Evolutionary conservation across 2,113 vertebrate species (phyloP), one percentile per base, ranked within the genome.

Genomic region (Gambusia affinis): DNA sequence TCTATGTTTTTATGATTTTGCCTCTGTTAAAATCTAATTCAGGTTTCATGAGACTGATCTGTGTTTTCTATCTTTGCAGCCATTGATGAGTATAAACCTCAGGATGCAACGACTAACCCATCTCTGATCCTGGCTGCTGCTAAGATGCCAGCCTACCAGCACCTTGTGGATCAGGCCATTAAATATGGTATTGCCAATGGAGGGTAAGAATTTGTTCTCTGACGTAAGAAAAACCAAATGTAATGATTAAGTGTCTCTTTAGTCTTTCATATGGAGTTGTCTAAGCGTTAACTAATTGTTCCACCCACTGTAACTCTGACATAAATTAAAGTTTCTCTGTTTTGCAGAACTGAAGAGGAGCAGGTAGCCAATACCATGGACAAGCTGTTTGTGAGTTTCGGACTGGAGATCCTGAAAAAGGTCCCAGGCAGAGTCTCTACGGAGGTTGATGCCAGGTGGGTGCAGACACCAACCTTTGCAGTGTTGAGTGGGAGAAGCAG

Each of bases 91-190:
- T 99, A 97, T 90, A 97, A 98, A 87, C 98, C 98, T 28, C 96
- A 98, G 75, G 98, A 99, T 95, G 97, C 98, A 79, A 99, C 98
- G 81, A 99, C 98, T 29, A 99, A 99, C 89, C 98, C 98, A 0
- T 99, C 98, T 10, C 94, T 99, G 70, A 98, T 99, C 67, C 92
- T 99, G 68, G 97, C 97, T 27, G 98, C 97, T 0, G 95, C 97
- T 0, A 98, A 97, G 89, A 99, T 99, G 97, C 94, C 97, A 0
- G 87, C 91, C 1, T 99, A 99, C 92, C 95, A 97, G 90, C 90
- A 93, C 22, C 93, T 98, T 0, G 78, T 99, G 88, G 96, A 96
- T 39, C 95, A 97, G 78, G 97, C 98, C 39, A 94, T 98, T 17
- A 94, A 96, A 85, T 96, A 95, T 0, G 97, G 96, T 61, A 95